These are phyloP conservation scores for Erpetoichthys calabaricus DNA, from an alignment of 2,797 vertebrate genomes.

Conservation along the genomic window DNA sequence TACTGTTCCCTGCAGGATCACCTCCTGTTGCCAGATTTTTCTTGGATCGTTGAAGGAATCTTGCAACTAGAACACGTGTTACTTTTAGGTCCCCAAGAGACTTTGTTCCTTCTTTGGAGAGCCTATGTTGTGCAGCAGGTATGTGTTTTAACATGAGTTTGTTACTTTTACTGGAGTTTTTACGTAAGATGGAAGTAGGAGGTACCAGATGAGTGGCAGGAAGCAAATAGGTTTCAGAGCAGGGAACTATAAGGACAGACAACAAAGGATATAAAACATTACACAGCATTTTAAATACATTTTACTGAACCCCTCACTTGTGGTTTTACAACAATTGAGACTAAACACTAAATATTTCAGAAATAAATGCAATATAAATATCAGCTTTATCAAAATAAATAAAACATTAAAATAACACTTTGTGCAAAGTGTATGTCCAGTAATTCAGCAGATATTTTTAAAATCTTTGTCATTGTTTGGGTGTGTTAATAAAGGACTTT, in stretches of 20 bases:
- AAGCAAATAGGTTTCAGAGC: conserved; percentile 58
- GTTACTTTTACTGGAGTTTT: conserved; percentile 52
- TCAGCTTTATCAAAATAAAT: no score
- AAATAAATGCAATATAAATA: no score
- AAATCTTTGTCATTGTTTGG: no score
- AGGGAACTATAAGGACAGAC: conserved; percentile 44
- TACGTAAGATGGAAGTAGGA: conserved; percentile 50
- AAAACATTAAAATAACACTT: no score
- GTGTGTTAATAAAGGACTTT: no score
- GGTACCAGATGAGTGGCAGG: conserved; percentile 44
- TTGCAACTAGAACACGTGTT: conserved; percentile 72
- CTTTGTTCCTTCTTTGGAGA: conserved; percentile 71
- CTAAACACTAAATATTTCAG: no score
- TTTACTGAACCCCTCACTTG: no score
- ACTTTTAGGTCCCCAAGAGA: conserved; percentile 90
- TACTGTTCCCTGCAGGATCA: conserved; percentile 44
- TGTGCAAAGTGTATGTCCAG: no score
- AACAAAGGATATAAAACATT: no score
- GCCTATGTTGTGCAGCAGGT: conserved; percentile 37
- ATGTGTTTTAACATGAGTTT: conserved; percentile 36
- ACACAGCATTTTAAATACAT: no score
- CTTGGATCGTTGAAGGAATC: conserved; percentile 82
- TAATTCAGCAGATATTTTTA: no score
- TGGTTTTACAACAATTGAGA: no score
- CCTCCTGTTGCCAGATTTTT: conserved; percentile 47